phyloP scores from a whole-genome alignment of 2,797 vertebrate species.

The Pitangus sulphuratus region DNA sequence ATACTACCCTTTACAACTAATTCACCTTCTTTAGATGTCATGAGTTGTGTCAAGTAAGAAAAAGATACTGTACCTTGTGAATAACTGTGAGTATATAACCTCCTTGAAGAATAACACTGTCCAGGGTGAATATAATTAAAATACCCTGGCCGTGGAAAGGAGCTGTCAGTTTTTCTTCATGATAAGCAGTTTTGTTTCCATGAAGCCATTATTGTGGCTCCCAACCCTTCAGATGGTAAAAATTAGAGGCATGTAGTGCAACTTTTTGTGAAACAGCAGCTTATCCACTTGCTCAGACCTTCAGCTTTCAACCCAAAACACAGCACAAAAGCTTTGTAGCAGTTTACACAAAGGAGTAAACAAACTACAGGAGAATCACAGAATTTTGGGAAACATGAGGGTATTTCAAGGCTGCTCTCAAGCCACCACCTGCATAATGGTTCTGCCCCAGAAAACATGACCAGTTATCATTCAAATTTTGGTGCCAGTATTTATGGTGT shows the following conservation, averaged over 20 bases:
- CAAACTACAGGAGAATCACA: neutral
- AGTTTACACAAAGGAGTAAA: neutral
- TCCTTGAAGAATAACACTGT: neutral
- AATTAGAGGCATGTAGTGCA: neutral
- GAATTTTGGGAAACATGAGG: neutral
- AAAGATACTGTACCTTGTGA: neutral
- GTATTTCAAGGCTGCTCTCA: neutral
- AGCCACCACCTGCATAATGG: neutral
- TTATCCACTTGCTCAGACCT: neutral
- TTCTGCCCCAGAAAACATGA: neutral
- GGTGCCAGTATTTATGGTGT: neutral
- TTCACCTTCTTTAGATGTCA: neutral
- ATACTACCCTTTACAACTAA: neutral
- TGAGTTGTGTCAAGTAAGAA: neutral
- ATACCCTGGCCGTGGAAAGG: neutral
- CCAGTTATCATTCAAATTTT: neutral
- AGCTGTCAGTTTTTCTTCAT: neutral
- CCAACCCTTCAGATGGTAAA: neutral
- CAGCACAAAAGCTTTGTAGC: neutral
- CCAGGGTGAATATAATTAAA: neutral
- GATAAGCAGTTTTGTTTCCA: neutral
- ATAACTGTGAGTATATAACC: neutral
- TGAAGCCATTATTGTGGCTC: neutral
- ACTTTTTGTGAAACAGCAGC: neutral
- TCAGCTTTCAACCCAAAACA: neutral